Evolutionary conservation across 2,797 vertebrate genomes (phyloP), one percentile per base, ranked within the genome.

Genomic region (Meda fulgida): DNA sequence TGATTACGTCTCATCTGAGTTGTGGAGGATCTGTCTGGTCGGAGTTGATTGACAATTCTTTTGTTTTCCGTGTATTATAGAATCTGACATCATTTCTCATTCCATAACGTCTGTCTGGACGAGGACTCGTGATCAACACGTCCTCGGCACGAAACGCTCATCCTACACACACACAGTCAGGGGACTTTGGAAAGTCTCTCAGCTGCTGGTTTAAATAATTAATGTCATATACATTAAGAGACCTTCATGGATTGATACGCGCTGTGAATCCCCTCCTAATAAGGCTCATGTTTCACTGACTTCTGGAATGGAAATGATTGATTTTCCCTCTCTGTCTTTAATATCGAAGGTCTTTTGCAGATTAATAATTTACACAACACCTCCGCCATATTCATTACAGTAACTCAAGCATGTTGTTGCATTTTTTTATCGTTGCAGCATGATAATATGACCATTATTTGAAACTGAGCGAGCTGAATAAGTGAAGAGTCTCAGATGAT

Each of bases 31-130:
- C 93, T 88, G 91, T 92, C 90, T 87, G 75, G 91, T 90, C 84
- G 87, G 10, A 87, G 85, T 81, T 94, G 93, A 95, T 92, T 94
- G 94, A 93, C 94, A 92, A 92, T 91, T 92, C 94, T 93, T 94
- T 94, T 95, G 94, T 95, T 95, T 95, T 95, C 94, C 88, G 3
- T 6, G 83, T 92, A 94, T 96, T 95, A 96, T 91, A 76, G 88
- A 96, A 95, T 96, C 95, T 96, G 95, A 96, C 95, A 94, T 96
- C 95, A 96, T 92, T 83, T 67, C 92, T 29, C 91, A 86, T 63
- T 82, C 53, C 72, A 43, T 73, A 73, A 63, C 38, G n/a, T 40
- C 79, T 70, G 31, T 53, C 65, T 55, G 48, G 34, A 69, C 19
- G 31, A 66, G 65, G 26, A 21, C 4, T 14, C 13, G 29, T 23